Evolutionary conservation across 2,797 vertebrate species (phyloP).

Genomic region (Parotocinclus haroldoi): DNA sequence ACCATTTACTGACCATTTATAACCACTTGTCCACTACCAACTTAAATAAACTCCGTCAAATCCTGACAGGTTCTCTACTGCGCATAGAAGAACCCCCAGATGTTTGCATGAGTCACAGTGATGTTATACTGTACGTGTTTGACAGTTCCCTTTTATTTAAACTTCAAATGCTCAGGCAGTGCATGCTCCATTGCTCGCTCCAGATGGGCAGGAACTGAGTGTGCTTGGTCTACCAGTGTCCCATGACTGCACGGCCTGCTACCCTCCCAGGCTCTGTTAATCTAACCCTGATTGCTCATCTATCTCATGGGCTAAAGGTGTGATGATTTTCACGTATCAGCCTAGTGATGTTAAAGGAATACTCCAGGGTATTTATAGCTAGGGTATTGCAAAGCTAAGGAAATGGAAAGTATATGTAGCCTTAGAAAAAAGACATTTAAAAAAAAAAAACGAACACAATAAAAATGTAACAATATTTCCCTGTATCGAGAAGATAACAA

Average conservation of each 20-base stretch:
- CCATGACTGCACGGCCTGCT: constrained; percentile 25
- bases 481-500: no score
- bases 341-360: no score
- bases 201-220: constrained; percentile 28
- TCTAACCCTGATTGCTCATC: neutral
- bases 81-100: constrained; percentile 50
- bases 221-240: constrained; percentile 22
- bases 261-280: constrained; percentile 8
- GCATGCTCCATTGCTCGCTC: constrained; percentile 31
- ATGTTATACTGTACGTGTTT: constrained; percentile 57
- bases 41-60: constrained; percentile 12
- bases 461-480: no score
- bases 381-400: no score
- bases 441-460: no score
- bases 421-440: no score
- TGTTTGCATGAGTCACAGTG: constrained; percentile 48
- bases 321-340: neutral
- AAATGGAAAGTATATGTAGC: no score
- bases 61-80: neutral
- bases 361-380: no score
- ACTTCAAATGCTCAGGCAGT: constrained; percentile 58
- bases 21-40: constrained; percentile 15
- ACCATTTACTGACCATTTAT: constrained; percentile 10
- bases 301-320: constrained; percentile 7
- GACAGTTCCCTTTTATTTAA: constrained; percentile 66